Conservation (phyloP, 1,140 invertebrate species). For the Brachionus asplanchnoidis region DNA sequence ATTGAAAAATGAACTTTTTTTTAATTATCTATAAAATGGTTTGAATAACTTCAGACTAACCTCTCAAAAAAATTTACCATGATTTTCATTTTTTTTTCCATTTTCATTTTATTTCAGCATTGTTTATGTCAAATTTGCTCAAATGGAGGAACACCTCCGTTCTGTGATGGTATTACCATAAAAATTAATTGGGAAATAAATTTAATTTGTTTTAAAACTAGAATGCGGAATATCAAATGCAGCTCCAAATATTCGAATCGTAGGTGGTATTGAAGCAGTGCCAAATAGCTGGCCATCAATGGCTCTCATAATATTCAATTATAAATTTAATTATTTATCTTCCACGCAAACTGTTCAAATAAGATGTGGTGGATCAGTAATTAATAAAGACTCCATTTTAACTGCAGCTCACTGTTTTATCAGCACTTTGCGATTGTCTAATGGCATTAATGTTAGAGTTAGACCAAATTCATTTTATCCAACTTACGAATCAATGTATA, state of each 20-base stretch:
- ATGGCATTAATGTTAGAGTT: neutral
- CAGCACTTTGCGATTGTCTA: neutral
- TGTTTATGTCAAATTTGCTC: neutral
- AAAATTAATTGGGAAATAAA: no score
- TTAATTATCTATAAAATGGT: no score
- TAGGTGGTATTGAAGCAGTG: neutral
- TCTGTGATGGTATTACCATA: slow-evolving; percentile 8
- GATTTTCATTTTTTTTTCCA: no score
- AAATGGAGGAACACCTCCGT: neutral
- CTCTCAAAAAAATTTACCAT: no score
- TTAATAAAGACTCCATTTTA: neutral
- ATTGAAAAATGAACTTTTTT: no score
- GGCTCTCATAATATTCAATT: neutral
- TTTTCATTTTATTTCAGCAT: no score
- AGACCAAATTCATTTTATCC: neutral
- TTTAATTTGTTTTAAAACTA: no score
- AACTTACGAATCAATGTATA: neutral
- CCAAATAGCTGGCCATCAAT: slow-evolving; percentile 27
- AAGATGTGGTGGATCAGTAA: slow-evolving; percentile 34
- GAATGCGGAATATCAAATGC: neutral
- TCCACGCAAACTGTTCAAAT: neutral
- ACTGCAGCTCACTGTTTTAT: slow-evolving; percentile 24
- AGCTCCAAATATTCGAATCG: neutral
- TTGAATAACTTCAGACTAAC: no score
- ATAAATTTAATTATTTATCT: neutral